phyloP scores from a whole-genome alignment of 2,888 invertebrate genomes.

The Tenthredo distinguenda region DNA sequence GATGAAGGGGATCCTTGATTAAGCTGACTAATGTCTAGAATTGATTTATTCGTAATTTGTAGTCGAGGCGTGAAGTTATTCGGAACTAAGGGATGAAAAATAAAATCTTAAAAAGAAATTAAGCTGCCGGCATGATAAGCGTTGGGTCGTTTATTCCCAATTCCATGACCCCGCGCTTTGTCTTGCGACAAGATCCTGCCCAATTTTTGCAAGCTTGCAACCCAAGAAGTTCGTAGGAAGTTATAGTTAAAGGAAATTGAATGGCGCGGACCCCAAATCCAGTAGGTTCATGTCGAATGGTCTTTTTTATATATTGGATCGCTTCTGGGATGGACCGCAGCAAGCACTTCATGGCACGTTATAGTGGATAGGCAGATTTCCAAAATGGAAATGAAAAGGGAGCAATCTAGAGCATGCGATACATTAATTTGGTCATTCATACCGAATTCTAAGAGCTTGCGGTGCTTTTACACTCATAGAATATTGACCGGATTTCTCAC shows the following conservation, averaged over 20 bases:
- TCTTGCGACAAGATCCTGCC: neutral
- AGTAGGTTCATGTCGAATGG: neutral
- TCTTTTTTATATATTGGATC: neutral
- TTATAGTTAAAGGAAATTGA: constrained; percentile 14
- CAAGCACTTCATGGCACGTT: neutral
- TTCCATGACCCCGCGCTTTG: neutral
- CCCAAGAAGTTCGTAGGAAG: neutral
- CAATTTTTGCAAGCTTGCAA: constrained; percentile 24
- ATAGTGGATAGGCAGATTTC: neutral
- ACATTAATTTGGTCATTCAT: neutral
- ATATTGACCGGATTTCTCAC: neutral
- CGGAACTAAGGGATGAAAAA: neutral
- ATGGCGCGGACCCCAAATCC: neutral
- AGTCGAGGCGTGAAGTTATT: neutral
- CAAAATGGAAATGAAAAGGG: neutral
- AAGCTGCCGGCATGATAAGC: neutral
- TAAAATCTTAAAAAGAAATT: neutral
- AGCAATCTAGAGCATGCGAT: neutral
- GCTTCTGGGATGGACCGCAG: neutral
- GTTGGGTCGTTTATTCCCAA: constrained; percentile 9
- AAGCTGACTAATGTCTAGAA: neutral
- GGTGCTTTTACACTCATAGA: neutral
- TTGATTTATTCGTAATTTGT: neutral
- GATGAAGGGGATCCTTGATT: neutral
- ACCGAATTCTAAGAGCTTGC: neutral